phyloP scores from a whole-genome alignment of 2,113 vertebrate species.

The Brevimyrus niger region DNA sequence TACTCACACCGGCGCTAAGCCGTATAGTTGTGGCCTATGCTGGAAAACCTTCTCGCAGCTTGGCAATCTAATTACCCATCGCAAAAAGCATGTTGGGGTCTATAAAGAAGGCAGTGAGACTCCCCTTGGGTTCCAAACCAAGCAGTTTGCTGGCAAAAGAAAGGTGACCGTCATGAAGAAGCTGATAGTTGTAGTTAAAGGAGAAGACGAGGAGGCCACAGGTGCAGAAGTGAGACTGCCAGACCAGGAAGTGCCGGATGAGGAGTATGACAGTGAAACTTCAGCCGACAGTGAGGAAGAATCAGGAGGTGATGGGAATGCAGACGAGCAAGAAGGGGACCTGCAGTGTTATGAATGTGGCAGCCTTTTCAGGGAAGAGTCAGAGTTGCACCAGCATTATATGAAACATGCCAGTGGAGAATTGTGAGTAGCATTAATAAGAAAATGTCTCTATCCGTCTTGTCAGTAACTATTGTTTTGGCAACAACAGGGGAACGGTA shows the following conservation, averaged over 20 bases:
- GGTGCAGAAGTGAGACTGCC: background rate
- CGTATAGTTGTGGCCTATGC: constrained; percentile 33
- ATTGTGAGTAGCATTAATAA: constrained; percentile 30
- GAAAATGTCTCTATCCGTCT: background rate
- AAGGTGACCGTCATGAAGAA: background rate
- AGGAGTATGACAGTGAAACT: background rate
- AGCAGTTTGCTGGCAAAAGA: background rate
- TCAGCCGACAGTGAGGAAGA: background rate
- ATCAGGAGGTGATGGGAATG: background rate
- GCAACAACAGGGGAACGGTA: background rate
- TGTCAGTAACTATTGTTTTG: background rate
- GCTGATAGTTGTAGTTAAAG: background rate
- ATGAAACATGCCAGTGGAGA: constrained; percentile 57
- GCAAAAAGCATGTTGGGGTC: constrained; percentile 21
- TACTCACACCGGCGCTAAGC: constrained; percentile 23
- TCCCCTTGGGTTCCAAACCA: background rate
- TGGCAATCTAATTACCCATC: constrained; percentile 28
- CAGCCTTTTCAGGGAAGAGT: constrained; percentile 45
- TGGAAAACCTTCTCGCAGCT: constrained; percentile 29
- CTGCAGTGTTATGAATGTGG: constrained; percentile 56
- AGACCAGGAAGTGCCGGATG: background rate
- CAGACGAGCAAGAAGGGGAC: constrained; percentile 27
- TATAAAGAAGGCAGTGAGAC: background rate
- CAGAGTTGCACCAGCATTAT: constrained; percentile 53
- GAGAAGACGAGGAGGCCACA: background rate